A percentile compares a stretch with the other conserved stretches of the same genome.
phyloP scores from a whole-genome alignment of 2,888 invertebrate species.

The Tinea trinotella region DNA sequence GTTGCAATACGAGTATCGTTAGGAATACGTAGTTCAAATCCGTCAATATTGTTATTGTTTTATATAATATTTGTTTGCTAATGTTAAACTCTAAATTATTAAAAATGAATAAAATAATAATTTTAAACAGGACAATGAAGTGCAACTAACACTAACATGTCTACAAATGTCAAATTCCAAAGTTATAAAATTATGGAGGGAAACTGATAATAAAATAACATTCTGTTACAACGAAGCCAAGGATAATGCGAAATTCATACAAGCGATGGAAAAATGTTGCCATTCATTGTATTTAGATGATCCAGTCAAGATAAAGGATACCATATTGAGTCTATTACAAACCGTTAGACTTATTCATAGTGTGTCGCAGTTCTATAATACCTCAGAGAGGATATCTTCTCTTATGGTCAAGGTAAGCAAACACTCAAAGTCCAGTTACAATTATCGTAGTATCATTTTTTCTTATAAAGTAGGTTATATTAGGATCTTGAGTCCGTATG shows the following conservation, averaged over 20 bases:
- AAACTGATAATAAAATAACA: slow-evolving; percentile 90
- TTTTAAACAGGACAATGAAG: slow-evolving; percentile 80
- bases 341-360: slow-evolving; percentile 94
- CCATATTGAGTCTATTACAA: slow-evolving; percentile 89
- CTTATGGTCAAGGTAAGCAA: slow-evolving; percentile 93
- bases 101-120: too few relatives aligned
- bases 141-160: slow-evolving; percentile 82
- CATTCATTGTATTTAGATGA: slow-evolving; percentile 94
- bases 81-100: too few relatives aligned
- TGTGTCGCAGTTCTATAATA: slow-evolving; percentile 96
- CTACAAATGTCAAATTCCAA: slow-evolving; percentile 84
- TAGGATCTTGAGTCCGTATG: too few relatives aligned
- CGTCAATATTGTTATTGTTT: too few relatives aligned
- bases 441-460: neutral
- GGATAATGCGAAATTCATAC: slow-evolving; percentile 96
- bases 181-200: slow-evolving; percentile 85
- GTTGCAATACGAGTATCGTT: too few relatives aligned
- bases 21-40: too few relatives aligned
- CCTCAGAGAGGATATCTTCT: slow-evolving; percentile 95
- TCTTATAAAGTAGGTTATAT: neutral
- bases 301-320: slow-evolving; percentile 93
- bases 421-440: too few relatives aligned
- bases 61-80: too few relatives aligned
- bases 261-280: slow-evolving; percentile 94
- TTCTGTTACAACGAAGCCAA: slow-evolving; percentile 96